A percentile compares a stretch with the other conserved stretches of the same genome.
Evolutionary conservation across 2,888 invertebrate genomes (phyloP).

Genomic region (Dasypolia templi): DNA sequence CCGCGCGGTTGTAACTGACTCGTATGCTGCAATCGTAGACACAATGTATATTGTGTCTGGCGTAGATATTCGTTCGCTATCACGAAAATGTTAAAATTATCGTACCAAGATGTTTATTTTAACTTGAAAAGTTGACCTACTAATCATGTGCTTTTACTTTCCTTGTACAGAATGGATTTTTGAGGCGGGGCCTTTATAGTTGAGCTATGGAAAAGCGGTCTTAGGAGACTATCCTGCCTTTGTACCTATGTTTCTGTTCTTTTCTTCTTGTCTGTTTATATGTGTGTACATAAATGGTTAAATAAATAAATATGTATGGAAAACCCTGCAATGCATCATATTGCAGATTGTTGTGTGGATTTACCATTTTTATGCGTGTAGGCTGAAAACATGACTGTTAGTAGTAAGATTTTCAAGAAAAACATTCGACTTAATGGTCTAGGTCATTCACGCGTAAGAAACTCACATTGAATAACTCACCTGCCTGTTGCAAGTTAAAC

Average conservation of each 20-base stretch:
- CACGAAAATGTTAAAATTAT: background rate
- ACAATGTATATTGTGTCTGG: background rate
- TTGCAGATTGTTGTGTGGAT: background rate
- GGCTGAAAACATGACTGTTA: background rate
- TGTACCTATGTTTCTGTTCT: background rate
- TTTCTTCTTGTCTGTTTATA: background rate
- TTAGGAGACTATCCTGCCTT: too few species aligned
- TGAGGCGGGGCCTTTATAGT: too few species aligned
- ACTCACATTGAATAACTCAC: background rate
- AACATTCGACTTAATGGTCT: background rate
- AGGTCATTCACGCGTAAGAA: background rate
- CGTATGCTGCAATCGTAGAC: background rate
- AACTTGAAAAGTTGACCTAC: background rate
- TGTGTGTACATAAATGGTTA: too few species aligned
- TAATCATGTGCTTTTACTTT: too few species aligned
- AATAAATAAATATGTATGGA: background rate
- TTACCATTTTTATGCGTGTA: background rate
- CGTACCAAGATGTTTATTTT: background rate
- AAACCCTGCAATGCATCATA: conserved; percentile 13
- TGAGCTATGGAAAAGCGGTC: too few species aligned
- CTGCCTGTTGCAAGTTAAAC: background rate
- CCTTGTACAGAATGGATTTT: too few species aligned
- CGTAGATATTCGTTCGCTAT: background rate
- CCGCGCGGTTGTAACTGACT: background rate
- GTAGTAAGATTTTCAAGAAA: conserved; percentile 18